Evolutionary conservation across 2,113 vertebrate species (phyloP), one percentile per base, ranked within the genome.

Genomic region (Rhodinocichla rosea): DNA sequence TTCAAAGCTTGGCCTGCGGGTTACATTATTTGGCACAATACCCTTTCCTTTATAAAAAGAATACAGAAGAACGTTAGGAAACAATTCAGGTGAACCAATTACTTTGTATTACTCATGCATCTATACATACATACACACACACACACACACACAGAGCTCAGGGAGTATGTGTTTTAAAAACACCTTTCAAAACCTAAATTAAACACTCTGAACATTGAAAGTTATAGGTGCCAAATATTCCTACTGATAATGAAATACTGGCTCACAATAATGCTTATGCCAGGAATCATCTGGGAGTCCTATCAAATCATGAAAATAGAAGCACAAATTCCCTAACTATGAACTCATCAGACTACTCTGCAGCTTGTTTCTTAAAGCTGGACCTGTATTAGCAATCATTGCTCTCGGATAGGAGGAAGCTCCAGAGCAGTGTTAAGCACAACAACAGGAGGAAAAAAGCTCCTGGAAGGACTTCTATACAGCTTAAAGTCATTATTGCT

Each of bases 1-100:
- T 94, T 99, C 99, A 13, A 99, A 98, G 32, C 98, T 92, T 35
- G 98, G 98, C 60, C 99, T 98, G 94, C 98, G 98, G 63, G 98
- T 98, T 96, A 99, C 98, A 1, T 98, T 96, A 87, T 98, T 98
- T 87, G 98, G 98, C 89, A 98, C 97, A 32, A 98, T 97, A 89
- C 98, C 98, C 96, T 99, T 99, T 69, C 99, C 99, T 99, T 90
- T 69, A 65, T 70, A 76, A 80, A 95, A 92, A 77, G 65, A 95
- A 78, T 91, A 95, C 39, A 88, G 67, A 57, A 93, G 18, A 45
- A 65, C 4, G n/a, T 97, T 90, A 97, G 90, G 70, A 85, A 91
- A 78, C 60, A 83, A 94, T 69, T 63, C 63, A 87, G 76, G 44
- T 90, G 64, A 92, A 75, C 19, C 44, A 83, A 82, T 50, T 63